Conservation (phyloP, 2,888 invertebrate genomes). For the Agapostemon virescens region DNA sequence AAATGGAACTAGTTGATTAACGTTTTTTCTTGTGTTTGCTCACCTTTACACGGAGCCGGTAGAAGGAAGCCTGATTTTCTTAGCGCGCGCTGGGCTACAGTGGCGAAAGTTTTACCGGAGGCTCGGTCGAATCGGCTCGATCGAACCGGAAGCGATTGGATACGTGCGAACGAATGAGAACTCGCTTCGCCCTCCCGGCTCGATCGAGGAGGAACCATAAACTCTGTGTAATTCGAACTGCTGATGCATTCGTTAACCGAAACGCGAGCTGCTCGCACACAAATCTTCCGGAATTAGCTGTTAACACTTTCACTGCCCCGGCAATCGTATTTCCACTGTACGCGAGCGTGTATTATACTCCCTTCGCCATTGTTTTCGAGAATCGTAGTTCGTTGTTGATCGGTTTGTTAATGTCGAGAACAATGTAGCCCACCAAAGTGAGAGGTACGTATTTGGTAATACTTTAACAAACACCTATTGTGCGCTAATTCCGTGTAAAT, state of each 20-base stretch:
- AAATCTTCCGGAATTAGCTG: slow-evolving; percentile 2
- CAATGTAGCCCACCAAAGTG: neutral
- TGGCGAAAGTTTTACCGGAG: slow-evolving; percentile 40
- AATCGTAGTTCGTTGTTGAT: neutral
- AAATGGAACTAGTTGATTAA: slow-evolving; percentile 56
- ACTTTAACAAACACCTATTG: neutral
- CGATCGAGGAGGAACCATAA: neutral
- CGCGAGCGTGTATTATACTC: neutral
- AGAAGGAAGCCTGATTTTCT: slow-evolving; percentile 43
- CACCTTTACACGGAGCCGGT: slow-evolving; percentile 28
- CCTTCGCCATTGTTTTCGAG: neutral
- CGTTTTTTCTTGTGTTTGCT: slow-evolving; percentile 43
- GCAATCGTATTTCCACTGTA: neutral
- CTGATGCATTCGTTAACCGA: slow-evolving; percentile 5
- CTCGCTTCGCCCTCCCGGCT: neutral
- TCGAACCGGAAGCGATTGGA: slow-evolving; percentile 46
- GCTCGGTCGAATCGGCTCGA: slow-evolving; percentile 25
- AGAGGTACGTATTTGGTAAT: neutral
- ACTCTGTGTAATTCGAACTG: slow-evolving; percentile 3
- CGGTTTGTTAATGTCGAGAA: neutral
- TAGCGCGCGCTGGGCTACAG: slow-evolving; percentile 15
- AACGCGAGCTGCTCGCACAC: neutral
- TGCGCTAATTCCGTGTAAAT: too few relatives aligned
- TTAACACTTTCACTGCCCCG: neutral
- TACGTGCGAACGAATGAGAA: slow-evolving; percentile 34